Percentiles rank a stretch among this genome's conserved stretches.
phyloP scores from a whole-genome alignment of 2,888 invertebrate genomes.

The Drosophila kokeensis region DNA sequence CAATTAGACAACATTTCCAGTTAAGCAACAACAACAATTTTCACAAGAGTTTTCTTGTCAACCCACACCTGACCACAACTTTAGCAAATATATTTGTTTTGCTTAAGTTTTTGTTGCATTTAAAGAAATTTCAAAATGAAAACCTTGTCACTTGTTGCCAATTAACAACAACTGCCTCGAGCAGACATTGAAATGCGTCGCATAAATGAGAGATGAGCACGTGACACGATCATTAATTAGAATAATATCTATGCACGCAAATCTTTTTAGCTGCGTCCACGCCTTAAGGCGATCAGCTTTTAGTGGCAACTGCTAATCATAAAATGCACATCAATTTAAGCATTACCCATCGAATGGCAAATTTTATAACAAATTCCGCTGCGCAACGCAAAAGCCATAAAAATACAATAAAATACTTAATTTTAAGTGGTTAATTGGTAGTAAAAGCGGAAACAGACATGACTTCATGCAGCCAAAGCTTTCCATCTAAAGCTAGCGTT shows the following conservation, averaged over 20 bases:
- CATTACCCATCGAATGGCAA: slow-evolving; percentile 1
- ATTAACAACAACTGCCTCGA: slow-evolving; percentile 45
- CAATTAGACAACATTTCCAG: slow-evolving; percentile 66
- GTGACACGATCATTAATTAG: slow-evolving; percentile 39
- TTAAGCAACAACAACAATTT: slow-evolving; percentile 35
- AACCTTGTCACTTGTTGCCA: slow-evolving; percentile 71
- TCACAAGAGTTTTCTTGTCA: slow-evolving; percentile 31
- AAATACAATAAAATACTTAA: slow-evolving; percentile 31
- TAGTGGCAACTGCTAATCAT: slow-evolving; percentile 14
- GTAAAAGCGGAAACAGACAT: slow-evolving; percentile 15
- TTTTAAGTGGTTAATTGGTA: slow-evolving; percentile 24
- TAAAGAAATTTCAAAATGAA: slow-evolving; percentile 43
- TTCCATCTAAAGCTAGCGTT: background rate
- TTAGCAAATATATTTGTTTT: slow-evolving; percentile 36
- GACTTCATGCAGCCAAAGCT: background rate
- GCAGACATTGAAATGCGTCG: slow-evolving; percentile 9
- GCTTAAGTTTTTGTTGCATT: background rate
- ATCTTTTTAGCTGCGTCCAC: background rate
- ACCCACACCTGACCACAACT: slow-evolving; percentile 60
- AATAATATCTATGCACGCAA: background rate
- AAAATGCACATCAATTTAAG: slow-evolving; percentile 30
- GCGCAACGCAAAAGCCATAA: slow-evolving; percentile 8
- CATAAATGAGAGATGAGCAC: slow-evolving; percentile 13
- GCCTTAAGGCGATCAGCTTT: background rate
- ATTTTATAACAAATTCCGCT: slow-evolving; percentile 24